Evolutionary conservation across 2,113 vertebrate genomes (phyloP).

Genomic region (Ciconia maguari): DNA sequence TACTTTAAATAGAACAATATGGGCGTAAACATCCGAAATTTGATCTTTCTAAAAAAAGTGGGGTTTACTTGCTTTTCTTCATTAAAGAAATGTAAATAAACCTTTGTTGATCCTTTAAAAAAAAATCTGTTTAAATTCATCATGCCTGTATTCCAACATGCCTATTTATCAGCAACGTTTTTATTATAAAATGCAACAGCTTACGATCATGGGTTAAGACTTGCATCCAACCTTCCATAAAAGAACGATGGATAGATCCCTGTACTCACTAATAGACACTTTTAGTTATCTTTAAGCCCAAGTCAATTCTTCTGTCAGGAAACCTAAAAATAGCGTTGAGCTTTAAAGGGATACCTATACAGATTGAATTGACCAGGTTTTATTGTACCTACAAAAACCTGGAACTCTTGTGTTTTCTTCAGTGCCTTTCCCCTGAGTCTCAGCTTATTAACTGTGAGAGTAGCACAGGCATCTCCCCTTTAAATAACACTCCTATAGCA

Average conservation of each 20-base stretch:
- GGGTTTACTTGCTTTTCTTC: neutral
- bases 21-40: neutral
- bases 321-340: neutral
- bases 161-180: neutral
- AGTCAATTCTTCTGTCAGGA: neutral
- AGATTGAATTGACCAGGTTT: neutral
- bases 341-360: neutral
- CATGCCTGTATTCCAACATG: neutral
- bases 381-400: neutral
- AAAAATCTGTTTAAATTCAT: neutral
- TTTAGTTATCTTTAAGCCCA: neutral
- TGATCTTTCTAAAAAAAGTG: neutral
- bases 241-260: neutral
- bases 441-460: neutral
- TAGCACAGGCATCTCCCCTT: neutral
- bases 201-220: neutral
- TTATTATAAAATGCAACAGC: neutral
- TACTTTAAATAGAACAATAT: neutral
- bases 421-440: neutral
- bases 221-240: neutral
- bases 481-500: neutral
- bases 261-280: neutral
- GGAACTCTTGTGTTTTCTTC: neutral
- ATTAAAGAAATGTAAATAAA: neutral
- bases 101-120: neutral